Conservation (phyloP, 2,797 vertebrate species). For the Eulemur coronatus region DNA sequence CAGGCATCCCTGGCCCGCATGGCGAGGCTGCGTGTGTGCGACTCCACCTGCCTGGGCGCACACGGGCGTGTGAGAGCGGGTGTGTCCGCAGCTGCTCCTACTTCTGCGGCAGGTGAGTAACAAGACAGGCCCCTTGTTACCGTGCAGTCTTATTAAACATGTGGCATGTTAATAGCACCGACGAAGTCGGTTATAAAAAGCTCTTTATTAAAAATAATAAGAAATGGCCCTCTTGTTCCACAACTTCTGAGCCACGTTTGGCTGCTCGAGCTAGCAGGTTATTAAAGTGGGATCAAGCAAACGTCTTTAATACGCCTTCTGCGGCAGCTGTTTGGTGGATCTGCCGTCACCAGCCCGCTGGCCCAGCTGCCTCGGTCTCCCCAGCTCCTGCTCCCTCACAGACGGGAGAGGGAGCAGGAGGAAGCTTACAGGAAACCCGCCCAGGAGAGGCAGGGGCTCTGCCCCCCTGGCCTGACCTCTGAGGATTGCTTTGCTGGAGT, state of each 20-base stretch:
- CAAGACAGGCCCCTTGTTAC: constrained; percentile 54
- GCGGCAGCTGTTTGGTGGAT: background rate
- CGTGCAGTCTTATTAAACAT: constrained; percentile 50
- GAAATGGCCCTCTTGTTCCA: constrained; percentile 63
- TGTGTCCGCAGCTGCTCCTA: background rate
- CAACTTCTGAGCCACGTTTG: constrained; percentile 41
- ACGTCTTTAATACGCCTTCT: constrained; percentile 37
- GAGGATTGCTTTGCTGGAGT: background rate
- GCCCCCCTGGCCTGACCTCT: background rate
- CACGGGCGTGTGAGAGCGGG: fast-evolving
- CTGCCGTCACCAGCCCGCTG: background rate
- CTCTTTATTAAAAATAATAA: constrained; percentile 70
- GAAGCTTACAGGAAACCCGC: background rate
- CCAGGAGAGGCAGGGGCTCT: background rate
- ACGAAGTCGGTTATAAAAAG: constrained; percentile 55
- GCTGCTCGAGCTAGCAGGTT: background rate
- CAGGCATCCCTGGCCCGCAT: fast-evolving
- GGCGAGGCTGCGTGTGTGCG: fast-evolving
- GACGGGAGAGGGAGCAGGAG: background rate
- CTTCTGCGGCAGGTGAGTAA: background rate
- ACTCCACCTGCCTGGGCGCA: fast-evolving
- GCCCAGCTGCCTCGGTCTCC: background rate
- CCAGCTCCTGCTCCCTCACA: background rate
- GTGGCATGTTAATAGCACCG: constrained; percentile 62
- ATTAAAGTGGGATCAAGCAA: constrained; percentile 69